These are phyloP conservation scores for Callyntrura sp. DNA, from an alignment of 2,888 invertebrate species.

Conservation along the genomic window DNA sequence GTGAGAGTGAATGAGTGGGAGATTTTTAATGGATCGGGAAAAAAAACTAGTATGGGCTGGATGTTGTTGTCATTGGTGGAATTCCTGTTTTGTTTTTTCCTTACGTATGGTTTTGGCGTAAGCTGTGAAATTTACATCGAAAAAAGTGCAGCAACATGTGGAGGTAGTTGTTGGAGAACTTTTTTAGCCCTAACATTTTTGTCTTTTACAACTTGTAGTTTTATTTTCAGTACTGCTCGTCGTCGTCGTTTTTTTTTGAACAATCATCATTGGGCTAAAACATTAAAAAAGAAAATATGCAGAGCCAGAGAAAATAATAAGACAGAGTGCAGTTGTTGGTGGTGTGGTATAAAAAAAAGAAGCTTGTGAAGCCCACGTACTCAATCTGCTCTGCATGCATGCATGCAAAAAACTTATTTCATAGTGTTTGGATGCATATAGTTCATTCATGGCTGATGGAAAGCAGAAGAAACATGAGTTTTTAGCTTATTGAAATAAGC, in stretches of 20 bases:
- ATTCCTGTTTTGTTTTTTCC: constrained; percentile 73
- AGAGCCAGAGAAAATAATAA: constrained; percentile 6
- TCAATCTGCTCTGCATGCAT: neutral
- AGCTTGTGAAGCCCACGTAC: neutral
- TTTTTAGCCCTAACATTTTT: constrained; percentile 51
- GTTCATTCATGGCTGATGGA: constrained; percentile 47
- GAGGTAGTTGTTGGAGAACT: constrained; percentile 63
- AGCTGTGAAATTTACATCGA: constrained; percentile 54
- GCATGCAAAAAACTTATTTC: neutral
- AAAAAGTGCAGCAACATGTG: constrained; percentile 68
- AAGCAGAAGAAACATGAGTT: neutral
- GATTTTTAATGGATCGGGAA: constrained; percentile 65
- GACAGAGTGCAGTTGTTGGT: neutral
- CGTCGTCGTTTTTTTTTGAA: neutral
- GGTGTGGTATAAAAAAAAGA: neutral
- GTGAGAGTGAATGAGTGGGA: constrained; percentile 77
- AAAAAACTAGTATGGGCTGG: constrained; percentile 78
- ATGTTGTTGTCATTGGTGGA: constrained; percentile 79
- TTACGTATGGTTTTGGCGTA: constrained; percentile 63
- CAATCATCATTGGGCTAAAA: constrained; percentile 16
- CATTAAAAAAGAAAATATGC: constrained; percentile 25
- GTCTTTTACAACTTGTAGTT: constrained; percentile 16
- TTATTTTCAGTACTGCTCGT: constrained; percentile 11
- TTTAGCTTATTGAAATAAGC: neutral
- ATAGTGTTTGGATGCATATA: neutral